Percentiles rank a stretch among this genome's conserved stretches.
Evolutionary conservation across 2,797 vertebrate species (phyloP).

Genomic region (Crypturellus tataupa): DNA sequence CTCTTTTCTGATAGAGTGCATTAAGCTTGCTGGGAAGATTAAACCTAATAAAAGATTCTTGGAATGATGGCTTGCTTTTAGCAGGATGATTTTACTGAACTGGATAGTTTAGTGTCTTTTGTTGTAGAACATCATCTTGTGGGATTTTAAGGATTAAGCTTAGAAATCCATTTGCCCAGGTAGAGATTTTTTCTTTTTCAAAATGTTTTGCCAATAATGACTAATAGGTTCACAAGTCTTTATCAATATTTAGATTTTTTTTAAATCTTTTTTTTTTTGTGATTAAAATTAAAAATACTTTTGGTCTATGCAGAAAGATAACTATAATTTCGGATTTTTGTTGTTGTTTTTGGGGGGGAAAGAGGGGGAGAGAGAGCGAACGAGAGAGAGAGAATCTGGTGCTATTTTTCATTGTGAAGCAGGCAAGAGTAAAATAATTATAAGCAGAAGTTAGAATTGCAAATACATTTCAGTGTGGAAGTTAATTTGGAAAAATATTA

Average conservation of each 20-base stretch:
- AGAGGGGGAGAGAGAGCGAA: no score
- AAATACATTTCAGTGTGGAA: background rate
- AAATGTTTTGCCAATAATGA: background rate
- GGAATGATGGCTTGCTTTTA: background rate
- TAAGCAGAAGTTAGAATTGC: background rate
- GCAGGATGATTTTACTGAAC: background rate
- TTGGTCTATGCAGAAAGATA: rapidly evolving
- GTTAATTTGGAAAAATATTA: background rate
- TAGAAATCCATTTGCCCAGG: background rate
- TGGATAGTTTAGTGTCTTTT: background rate
- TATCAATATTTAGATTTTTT: background rate
- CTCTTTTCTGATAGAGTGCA: background rate
- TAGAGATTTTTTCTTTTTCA: background rate
- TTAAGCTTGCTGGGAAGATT: background rate
- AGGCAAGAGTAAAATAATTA: background rate
- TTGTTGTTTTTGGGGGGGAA: no score
- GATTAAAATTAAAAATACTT: background rate
- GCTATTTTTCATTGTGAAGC: background rate
- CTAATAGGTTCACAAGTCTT: background rate
- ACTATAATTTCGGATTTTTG: background rate
- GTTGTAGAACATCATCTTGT: background rate
- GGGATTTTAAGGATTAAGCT: background rate
- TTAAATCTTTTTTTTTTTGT: background rate
- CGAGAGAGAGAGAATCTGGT: background rate
- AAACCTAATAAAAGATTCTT: background rate